A percentile compares a stretch with the other conserved stretches of the same genome.
Conservation (phyloP, 2,888 invertebrate genomes). For the Noctua comes region DNA sequence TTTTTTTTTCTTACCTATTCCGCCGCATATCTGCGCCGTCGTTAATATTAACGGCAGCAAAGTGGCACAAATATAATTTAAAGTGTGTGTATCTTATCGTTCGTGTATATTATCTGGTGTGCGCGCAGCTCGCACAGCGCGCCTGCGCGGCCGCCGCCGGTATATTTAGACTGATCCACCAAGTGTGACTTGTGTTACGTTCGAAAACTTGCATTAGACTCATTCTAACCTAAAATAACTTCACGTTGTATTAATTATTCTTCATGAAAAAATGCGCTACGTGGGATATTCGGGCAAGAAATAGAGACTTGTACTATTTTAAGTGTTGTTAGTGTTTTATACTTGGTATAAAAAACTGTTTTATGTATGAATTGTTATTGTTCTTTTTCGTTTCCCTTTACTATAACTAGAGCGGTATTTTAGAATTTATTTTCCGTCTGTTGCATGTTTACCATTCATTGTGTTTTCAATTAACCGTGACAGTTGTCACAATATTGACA, state of each 20-base stretch:
- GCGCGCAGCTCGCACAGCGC: slow-evolving; percentile 79
- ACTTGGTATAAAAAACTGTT: background rate
- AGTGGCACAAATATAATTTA: slow-evolving; percentile 78
- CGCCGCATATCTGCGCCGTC: slow-evolving; percentile 83
- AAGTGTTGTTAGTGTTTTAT: slow-evolving; percentile 14
- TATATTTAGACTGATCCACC: slow-evolving; percentile 89
- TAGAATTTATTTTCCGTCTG: slow-evolving; percentile 10
- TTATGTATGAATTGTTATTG: background rate
- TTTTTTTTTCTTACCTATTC: slow-evolving; percentile 84
- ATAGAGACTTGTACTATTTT: slow-evolving; percentile 29
- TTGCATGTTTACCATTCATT: background rate
- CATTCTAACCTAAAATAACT: slow-evolving; percentile 76
- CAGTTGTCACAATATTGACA: background rate
- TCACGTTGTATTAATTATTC: slow-evolving; percentile 63
- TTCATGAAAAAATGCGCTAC: slow-evolving; percentile 60
- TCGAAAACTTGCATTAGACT: slow-evolving; percentile 75
- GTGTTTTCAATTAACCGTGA: background rate
- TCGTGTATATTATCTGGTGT: slow-evolving; percentile 80
- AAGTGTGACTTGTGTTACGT: slow-evolving; percentile 81
- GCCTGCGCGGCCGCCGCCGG: slow-evolving; percentile 84
- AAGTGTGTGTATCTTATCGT: slow-evolving; percentile 85
- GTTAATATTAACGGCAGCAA: slow-evolving; percentile 69
- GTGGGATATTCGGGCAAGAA: slow-evolving; percentile 52
- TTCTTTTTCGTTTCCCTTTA: slow-evolving; percentile 4
- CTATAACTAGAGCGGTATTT: background rate